phyloP scores from a whole-genome alignment of 2,113 vertebrate species.

The Myiagra hebetior region DNA sequence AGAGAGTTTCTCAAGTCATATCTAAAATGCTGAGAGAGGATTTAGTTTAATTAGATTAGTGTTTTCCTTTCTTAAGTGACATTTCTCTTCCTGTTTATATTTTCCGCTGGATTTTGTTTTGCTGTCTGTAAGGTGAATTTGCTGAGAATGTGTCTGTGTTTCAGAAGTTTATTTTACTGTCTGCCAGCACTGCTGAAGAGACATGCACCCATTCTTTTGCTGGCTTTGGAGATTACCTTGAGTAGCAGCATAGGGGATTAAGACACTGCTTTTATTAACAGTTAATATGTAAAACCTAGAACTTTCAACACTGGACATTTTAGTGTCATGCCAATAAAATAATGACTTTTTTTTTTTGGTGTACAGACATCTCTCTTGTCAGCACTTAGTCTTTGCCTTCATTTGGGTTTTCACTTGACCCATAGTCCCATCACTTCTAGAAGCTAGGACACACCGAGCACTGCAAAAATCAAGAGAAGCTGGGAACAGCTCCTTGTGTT shows the following conservation, averaged over 20 bases:
- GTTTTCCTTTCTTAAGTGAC: neutral
- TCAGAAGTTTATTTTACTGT: neutral
- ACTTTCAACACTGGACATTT: neutral
- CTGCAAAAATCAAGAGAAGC: neutral
- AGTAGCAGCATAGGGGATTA: neutral
- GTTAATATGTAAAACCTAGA: neutral
- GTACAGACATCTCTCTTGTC: neutral
- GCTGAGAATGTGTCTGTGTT: neutral
- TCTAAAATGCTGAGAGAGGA: neutral
- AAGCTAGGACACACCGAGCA: neutral
- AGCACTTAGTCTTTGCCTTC: neutral
- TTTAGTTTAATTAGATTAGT: neutral
- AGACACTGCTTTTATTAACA: neutral
- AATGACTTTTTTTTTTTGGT: neutral
- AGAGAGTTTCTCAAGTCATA: neutral
- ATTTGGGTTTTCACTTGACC: neutral
- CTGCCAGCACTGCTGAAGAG: neutral
- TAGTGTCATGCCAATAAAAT: neutral
- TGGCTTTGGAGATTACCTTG: neutral
- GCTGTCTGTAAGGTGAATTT: constrained; percentile 2
- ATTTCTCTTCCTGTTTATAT: constrained; percentile 3
- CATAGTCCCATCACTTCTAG: neutral
- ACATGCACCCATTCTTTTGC: neutral
- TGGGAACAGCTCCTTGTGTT: neutral
- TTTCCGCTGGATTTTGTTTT: neutral